These are phyloP conservation scores for Percina caprodes DNA, from an alignment of 2,113 vertebrate species.

Conservation along the genomic window DNA sequence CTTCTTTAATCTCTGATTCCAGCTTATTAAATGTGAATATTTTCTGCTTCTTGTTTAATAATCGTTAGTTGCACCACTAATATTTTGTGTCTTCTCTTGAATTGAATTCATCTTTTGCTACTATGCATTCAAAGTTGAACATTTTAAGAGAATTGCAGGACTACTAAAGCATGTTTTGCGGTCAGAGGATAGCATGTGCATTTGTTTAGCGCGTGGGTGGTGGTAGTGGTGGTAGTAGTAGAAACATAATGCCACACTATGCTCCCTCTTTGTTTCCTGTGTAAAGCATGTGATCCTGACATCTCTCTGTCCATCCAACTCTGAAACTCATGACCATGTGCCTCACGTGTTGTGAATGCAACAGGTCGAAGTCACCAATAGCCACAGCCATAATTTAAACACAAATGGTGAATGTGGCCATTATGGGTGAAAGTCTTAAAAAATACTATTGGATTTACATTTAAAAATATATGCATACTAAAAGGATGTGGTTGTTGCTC, in stretches of 20 bases:
- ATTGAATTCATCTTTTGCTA: background rate
- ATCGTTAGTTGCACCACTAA: no score
- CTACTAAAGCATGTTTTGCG: background rate
- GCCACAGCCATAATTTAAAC: background rate
- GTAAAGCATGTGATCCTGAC: slow-evolving; percentile 47
- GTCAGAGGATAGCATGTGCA: background rate
- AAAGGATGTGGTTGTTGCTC: background rate
- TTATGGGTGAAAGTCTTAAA: background rate
- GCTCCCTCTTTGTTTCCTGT: slow-evolving; percentile 39
- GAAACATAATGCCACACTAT: slow-evolving; percentile 10
- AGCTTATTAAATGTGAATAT: no score
- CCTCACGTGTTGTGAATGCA: slow-evolving; percentile 4
- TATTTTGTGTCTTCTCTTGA: background rate
- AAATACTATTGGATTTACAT: background rate
- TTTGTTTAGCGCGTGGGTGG: slow-evolving; percentile 23
- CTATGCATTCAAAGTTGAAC: background rate
- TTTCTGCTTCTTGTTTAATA: no score
- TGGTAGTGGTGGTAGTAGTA: background rate
- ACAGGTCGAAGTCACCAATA: background rate
- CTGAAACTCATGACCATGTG: slow-evolving; percentile 36
- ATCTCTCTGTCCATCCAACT: slow-evolving; percentile 7
- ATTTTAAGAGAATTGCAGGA: background rate
- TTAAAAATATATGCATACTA: background rate
- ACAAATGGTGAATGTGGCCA: background rate
- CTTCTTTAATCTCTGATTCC: no score